phyloP scores from a whole-genome alignment of 37 sponge, comb jelly and placozoan species.

The Theonella swinhoei region DNA sequence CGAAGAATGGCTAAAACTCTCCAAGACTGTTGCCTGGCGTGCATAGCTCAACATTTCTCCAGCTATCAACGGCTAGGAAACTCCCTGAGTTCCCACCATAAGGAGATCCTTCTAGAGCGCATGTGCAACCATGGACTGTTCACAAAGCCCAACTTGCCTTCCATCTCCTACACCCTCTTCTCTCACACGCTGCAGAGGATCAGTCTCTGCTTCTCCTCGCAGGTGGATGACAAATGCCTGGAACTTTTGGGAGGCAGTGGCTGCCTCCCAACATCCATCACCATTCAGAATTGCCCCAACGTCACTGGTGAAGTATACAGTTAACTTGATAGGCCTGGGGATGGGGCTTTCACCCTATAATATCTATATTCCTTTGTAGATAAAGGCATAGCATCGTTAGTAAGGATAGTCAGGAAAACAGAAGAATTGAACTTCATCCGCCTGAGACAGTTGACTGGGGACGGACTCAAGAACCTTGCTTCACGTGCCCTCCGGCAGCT shows the following conservation, averaged over 20 bases:
- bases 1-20: conserved; percentile 68
- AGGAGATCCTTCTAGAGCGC: conserved; percentile 80
- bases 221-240: conserved; percentile 65
- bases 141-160: conserved; percentile 26
- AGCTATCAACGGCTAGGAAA: conserved; percentile 47
- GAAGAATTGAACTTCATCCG: conserved; percentile 50
- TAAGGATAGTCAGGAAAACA: conserved; percentile 33
- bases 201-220: conserved; percentile 61
- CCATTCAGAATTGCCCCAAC: conserved; percentile 64
- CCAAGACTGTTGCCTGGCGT: conserved; percentile 64
- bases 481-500: conserved; percentile 32
- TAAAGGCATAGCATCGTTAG: conserved; percentile 60
- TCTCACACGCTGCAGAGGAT: conserved; percentile 60
- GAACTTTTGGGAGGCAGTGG: conserved; percentile 53
- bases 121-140: conserved; percentile 78
- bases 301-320: conserved; percentile 57
- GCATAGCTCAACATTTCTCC: conserved; percentile 52
- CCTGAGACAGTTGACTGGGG: conserved; percentile 40
- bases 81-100: conserved; percentile 56
- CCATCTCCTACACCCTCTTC: conserved; percentile 71
- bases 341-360: too few relatives aligned
- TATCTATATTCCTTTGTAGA: conserved; percentile 27
- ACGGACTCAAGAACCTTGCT: conserved; percentile 40
- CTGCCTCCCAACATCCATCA: conserved; percentile 59
- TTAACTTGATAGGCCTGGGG: too few relatives aligned